These are phyloP conservation scores for Trachymyrmex septentrionalis DNA, from an alignment of 1,140 invertebrate species.

Conservation along the genomic window DNA sequence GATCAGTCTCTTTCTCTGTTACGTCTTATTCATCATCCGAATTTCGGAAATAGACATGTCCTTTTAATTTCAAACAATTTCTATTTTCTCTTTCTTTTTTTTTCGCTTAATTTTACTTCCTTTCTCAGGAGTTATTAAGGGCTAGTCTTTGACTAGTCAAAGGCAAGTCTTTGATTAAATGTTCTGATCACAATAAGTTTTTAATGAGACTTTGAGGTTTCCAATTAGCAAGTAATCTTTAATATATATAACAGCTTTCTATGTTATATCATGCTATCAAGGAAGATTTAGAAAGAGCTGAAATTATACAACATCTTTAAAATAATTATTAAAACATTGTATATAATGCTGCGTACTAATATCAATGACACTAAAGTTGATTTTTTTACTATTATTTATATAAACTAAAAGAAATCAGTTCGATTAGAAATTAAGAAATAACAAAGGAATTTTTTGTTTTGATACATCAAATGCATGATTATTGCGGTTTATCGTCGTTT, in stretches of 20 bases:
- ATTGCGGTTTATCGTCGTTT: not conserved
- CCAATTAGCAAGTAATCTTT: not conserved
- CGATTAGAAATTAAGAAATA: not conserved
- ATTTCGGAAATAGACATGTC: no score
- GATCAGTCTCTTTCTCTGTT: not conserved
- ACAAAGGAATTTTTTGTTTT: no score
- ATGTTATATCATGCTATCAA: not conserved
- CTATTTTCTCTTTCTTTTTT: not conserved
- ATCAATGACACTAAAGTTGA: not conserved
- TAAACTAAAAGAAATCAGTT: not conserved
- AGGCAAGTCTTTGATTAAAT: not conserved
- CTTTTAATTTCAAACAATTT: not conserved
- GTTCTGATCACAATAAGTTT: not conserved
- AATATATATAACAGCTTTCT: not conserved
- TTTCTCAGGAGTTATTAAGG: not conserved
- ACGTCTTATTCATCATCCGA: no score
- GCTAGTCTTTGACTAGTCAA: not conserved
- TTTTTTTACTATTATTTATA: not conserved
- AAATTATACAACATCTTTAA: not conserved
- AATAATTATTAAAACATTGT: slow-evolving; percentile 17
- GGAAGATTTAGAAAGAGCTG: not conserved
- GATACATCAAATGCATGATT: not conserved
- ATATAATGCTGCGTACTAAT: not conserved
- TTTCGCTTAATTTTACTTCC: not conserved
- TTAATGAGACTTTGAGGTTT: not conserved